These are phyloP conservation scores for Drosophila lutescens DNA, from an alignment of 2,888 invertebrate genomes.

Conservation along the genomic window DNA sequence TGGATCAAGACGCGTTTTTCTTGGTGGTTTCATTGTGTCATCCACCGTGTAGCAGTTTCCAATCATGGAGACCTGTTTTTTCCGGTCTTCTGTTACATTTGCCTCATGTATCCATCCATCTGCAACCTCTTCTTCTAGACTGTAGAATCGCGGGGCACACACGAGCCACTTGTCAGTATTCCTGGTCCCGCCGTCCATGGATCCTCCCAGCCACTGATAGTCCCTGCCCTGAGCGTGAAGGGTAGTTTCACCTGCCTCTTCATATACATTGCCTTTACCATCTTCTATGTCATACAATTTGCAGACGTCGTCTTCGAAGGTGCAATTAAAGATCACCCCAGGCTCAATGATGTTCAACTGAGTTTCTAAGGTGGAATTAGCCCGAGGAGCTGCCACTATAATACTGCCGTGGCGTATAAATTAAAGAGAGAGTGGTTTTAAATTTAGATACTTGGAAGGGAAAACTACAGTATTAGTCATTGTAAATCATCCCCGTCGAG, in stretches of 20 bases:
- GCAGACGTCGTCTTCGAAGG: conserved; percentile 75
- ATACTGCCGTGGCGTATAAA: conserved; percentile 81
- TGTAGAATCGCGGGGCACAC: conserved; percentile 82
- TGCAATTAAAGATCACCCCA: conserved; percentile 85
- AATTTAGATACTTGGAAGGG: neutral
- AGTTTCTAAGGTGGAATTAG: conserved; percentile 85
- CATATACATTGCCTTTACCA: conserved; percentile 61
- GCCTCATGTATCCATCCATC: neutral
- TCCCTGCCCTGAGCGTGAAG: conserved; percentile 63
- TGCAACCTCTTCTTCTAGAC: neutral
- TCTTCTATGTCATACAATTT: conserved; percentile 84
- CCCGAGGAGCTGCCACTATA: conserved; percentile 86
- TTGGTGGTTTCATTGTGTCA: conserved; percentile 62
- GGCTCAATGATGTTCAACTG: conserved; percentile 84
- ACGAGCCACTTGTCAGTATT: conserved; percentile 84
- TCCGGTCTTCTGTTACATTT: no score
- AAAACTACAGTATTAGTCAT: neutral
- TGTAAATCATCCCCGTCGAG: neutral
- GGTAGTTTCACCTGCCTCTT: neutral
- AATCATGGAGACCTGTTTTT: neutral
- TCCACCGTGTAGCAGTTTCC: conserved; percentile 83
- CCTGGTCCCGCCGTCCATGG: conserved; percentile 84
- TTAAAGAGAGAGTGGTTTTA: neutral
- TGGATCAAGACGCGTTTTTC: neutral
- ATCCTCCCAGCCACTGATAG: conserved; percentile 85